Percentiles rank a stretch among this genome's conserved stretches.
phyloP scores from a whole-genome alignment of 2,113 vertebrate genomes.

The Hydrochoerus hydrochaeris region DNA sequence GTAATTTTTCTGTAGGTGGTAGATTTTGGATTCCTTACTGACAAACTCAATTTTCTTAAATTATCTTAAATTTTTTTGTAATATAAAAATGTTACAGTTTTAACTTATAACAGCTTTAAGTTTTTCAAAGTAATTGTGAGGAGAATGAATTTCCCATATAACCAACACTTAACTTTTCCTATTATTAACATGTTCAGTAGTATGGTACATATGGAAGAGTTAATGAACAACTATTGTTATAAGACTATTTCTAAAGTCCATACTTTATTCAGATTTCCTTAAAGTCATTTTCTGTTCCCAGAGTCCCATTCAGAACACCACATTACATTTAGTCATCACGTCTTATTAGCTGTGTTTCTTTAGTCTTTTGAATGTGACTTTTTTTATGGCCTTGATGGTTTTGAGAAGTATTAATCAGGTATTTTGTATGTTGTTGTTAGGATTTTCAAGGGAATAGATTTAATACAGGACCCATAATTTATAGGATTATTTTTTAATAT shows the following conservation, averaged over 20 bases:
- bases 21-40: neutral
- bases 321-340: too few relatives aligned
- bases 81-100: neutral
- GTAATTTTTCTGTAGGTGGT: neutral
- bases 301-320: neutral
- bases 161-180: neutral
- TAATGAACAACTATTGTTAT: neutral
- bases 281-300: neutral
- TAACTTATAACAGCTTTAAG: neutral
- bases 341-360: neutral
- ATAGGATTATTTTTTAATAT: neutral
- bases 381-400: neutral
- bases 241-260: neutral
- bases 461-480: neutral
- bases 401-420: neutral
- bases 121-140: neutral
- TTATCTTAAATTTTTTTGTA: neutral
- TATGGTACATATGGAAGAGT: neutral
- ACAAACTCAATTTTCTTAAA: neutral
- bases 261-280: neutral
- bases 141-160: neutral
- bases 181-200: neutral
- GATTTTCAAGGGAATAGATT: neutral
- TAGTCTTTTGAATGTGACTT: neutral
- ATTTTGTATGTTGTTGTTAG: neutral